phyloP scores from a whole-genome alignment of 2,797 vertebrate species.

The Hippopotamyrus pictus region DNA sequence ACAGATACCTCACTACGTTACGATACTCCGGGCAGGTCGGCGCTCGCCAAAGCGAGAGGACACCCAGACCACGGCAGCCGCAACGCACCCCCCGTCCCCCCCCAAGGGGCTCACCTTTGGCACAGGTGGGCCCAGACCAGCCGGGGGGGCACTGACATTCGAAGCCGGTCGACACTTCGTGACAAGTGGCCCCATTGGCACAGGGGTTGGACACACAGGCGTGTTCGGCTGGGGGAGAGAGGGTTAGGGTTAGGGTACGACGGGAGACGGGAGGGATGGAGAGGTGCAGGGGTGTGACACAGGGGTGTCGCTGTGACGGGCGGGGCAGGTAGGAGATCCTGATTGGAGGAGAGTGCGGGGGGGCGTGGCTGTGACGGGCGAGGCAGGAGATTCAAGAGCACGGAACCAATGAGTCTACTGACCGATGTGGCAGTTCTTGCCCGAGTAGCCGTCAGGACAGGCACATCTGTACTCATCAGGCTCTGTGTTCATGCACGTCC shows the following conservation, averaged over 20 bases:
- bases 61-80: not conserved
- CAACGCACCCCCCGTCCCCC: not conserved
- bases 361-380: too few species aligned
- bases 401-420: conserved; percentile 12
- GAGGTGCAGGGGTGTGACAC: too few species aligned
- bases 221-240: conserved; percentile 69
- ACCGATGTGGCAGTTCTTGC: conserved; percentile 89
- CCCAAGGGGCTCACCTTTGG: conserved; percentile 64
- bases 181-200: conserved; percentile 84
- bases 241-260: not conserved
- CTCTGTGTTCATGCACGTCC: conserved; percentile 88
- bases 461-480: conserved; percentile 81
- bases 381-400: not conserved
- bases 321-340: too few species aligned
- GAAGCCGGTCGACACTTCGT: conserved; percentile 74
- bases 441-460: conserved; percentile 85
- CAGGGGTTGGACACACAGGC: conserved; percentile 85
- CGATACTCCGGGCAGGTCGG: not conserved
- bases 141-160: conserved; percentile 82
- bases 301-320: too few species aligned
- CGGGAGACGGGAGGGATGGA: too few species aligned
- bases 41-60: not conserved
- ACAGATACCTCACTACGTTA: not conserved
- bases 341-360: too few species aligned
- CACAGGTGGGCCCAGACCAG: conserved; percentile 87